A percentile compares a stretch with the other conserved stretches of the same genome.
Conservation (phyloP, 2,888 invertebrate species). For the Pollenia griseotomentosa region DNA sequence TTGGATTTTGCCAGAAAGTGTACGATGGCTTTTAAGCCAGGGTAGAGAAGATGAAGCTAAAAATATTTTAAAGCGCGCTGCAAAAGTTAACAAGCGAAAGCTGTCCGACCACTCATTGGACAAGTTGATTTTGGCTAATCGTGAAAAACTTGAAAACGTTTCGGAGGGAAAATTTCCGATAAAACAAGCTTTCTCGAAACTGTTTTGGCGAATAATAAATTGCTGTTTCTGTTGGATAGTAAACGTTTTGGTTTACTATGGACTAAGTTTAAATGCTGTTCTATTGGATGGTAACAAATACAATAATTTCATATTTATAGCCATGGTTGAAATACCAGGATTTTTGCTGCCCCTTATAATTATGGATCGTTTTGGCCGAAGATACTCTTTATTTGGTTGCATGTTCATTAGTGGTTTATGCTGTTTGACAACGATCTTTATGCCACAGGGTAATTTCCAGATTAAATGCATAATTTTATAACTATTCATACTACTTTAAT, state of each 20-base stretch:
- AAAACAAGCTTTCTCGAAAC: slow-evolving; percentile 79
- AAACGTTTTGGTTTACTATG: slow-evolving; percentile 92
- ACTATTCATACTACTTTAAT: background rate
- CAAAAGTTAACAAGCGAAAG: slow-evolving; percentile 87
- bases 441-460: slow-evolving; percentile 73
- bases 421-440: slow-evolving; percentile 81
- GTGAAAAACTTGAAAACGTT: slow-evolving; percentile 78
- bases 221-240: slow-evolving; percentile 93
- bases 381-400: slow-evolving; percentile 87
- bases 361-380: slow-evolving; percentile 88
- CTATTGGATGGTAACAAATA: slow-evolving; percentile 90
- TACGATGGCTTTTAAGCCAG: slow-evolving; percentile 90
- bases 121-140: slow-evolving; percentile 79
- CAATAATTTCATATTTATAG: slow-evolving; percentile 88
- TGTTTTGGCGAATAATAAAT: slow-evolving; percentile 84
- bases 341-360: slow-evolving; percentile 87
- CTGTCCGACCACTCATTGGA: slow-evolving; percentile 85
- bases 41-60: slow-evolving; percentile 86
- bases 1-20: slow-evolving; percentile 89
- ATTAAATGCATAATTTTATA: background rate
- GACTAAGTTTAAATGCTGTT: slow-evolving; percentile 91
- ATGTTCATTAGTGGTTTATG: slow-evolving; percentile 87
- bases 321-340: slow-evolving; percentile 89
- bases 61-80: slow-evolving; percentile 86
- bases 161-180: slow-evolving; percentile 81